phyloP scores from a whole-genome alignment of 2,113 vertebrate species.

The Macquaria australasica region DNA sequence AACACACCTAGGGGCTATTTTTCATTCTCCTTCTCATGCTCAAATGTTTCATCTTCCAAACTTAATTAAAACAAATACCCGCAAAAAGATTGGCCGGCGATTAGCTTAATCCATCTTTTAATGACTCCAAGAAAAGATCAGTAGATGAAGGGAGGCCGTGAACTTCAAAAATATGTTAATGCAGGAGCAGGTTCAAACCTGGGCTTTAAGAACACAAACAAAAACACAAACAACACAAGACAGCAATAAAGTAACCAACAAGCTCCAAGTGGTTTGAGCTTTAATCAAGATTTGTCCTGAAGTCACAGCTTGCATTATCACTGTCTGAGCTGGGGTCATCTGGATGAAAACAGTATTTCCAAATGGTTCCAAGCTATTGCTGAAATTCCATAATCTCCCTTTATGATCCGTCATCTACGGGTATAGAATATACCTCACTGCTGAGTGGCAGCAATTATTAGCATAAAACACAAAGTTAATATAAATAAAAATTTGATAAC shows the following conservation, averaged over 20 bases:
- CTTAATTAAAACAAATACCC: slow-evolving; percentile 54
- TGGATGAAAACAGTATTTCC: slow-evolving; percentile 13
- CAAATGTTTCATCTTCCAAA: slow-evolving; percentile 30
- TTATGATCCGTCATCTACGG: not conserved
- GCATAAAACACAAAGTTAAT: no score
- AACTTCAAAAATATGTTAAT: slow-evolving; percentile 60
- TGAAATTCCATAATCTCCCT: not conserved
- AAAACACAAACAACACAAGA: slow-evolving; percentile 7
- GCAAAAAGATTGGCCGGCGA: slow-evolving; percentile 10
- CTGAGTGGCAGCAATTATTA: not conserved
- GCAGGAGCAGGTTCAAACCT: slow-evolving; percentile 9
- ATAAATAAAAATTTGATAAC: not conserved
- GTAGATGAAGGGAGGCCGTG: slow-evolving; percentile 13
- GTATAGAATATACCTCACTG: not conserved
- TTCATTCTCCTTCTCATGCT: slow-evolving; percentile 21
- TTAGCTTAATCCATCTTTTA: slow-evolving; percentile 44
- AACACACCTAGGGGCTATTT: slow-evolving; percentile 29
- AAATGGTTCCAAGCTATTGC: not conserved
- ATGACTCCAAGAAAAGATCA: slow-evolving; percentile 51
- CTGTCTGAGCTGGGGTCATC: not conserved
- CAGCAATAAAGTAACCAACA: not conserved
- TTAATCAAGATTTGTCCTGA: not conserved
- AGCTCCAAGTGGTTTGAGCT: not conserved
- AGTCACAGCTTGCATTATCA: not conserved
- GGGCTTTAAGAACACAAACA: slow-evolving; percentile 23